These are phyloP conservation scores for Mormyrus iriodes DNA, from an alignment of 2,113 vertebrate genomes.

Conservation along the genomic window DNA sequence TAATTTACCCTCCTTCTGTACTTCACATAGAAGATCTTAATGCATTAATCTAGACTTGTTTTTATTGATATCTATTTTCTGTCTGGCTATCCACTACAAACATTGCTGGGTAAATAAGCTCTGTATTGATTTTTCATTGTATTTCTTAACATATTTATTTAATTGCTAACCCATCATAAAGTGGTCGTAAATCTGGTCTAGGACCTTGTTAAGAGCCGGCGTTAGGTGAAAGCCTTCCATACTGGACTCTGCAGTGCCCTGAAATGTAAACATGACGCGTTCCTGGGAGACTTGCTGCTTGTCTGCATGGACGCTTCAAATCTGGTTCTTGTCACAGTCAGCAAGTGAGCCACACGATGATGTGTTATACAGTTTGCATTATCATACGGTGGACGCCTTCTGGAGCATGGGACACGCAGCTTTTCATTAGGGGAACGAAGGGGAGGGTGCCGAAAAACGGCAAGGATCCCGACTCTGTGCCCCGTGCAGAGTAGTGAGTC, in stretches of 20 bases:
- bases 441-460: background rate
- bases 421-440: background rate
- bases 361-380: background rate
- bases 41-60: background rate
- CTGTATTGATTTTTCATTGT: background rate
- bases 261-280: background rate
- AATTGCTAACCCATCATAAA: background rate
- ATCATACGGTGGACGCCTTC: background rate
- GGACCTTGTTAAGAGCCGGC: background rate
- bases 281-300: background rate
- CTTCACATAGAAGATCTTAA: background rate
- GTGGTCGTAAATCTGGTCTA: background rate
- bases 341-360: background rate
- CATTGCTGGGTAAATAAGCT: background rate
- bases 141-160: background rate
- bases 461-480: background rate
- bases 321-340: background rate
- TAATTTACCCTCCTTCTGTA: background rate
- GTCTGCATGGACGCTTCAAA: background rate
- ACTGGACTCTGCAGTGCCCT: background rate
- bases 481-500: too few relatives aligned
- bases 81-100: background rate
- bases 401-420: too few relatives aligned
- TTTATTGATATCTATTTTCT: background rate
- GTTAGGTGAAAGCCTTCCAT: background rate